Conservation (phyloP, 1,140 invertebrate genomes). For the Drosophila kikkawai region DNA sequence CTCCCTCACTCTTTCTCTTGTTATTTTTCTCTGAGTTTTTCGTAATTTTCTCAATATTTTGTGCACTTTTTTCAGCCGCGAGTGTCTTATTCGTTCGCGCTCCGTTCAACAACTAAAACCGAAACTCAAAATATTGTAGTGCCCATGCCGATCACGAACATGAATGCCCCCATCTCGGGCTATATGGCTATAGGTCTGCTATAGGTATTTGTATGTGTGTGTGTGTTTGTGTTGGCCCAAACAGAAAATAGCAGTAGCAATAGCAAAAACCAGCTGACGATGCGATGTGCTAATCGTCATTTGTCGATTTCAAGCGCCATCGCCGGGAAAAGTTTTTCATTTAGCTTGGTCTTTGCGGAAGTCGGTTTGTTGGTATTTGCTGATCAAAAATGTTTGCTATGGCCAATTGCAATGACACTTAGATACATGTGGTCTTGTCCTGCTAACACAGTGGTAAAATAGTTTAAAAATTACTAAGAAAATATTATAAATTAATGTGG, state of each 20-base stretch:
- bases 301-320: conserved; percentile 38
- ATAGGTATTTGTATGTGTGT: conserved; percentile 2
- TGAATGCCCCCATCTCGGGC: conserved; percentile 51
- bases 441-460: background rate
- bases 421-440: conserved; percentile 1
- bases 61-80: conserved; percentile 34
- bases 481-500: background rate
- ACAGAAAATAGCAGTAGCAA: conserved; percentile 55
- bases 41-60: conserved; percentile 15
- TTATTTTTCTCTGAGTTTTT: background rate
- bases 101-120: conserved; percentile 61
- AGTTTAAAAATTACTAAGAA: background rate
- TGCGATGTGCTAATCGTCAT: conserved; percentile 57
- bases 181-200: conserved; percentile 10
- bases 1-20: background rate
- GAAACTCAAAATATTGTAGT: conserved; percentile 61
- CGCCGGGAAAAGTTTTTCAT: conserved; percentile 42
- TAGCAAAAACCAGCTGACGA: conserved; percentile 24
- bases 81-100: conserved; percentile 68
- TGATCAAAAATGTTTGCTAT: conserved; percentile 39
- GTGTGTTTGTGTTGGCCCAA: conserved; percentile 50
- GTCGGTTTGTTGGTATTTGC: conserved; percentile 30
- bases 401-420: conserved; percentile 10
- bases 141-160: conserved; percentile 73
- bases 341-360: conserved; percentile 31